phyloP scores from a whole-genome alignment of 2,113 vertebrate species.

The Phrynosoma blainvillii region DNA sequence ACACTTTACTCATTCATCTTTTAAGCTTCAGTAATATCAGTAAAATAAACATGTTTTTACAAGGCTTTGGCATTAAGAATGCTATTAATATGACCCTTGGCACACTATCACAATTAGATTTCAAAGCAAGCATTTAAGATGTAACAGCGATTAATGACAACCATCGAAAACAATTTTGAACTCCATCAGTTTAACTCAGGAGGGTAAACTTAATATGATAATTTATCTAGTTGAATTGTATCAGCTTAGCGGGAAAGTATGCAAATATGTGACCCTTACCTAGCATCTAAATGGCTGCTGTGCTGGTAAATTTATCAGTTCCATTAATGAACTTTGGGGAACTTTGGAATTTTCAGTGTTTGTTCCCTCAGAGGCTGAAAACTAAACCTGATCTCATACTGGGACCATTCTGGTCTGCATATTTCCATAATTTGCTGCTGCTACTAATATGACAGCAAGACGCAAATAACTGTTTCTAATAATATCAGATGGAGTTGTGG shows the following conservation, averaged over 20 bases:
- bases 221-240: constrained; percentile 95
- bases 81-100: constrained; percentile 95
- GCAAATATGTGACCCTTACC: constrained; percentile 99
- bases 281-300: constrained; percentile 94
- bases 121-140: constrained; percentile 93
- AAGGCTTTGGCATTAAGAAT: constrained; percentile 88
- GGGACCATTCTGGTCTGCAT: constrained; percentile 89
- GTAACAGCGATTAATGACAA: constrained; percentile 99
- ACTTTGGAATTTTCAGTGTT: constrained; percentile 93
- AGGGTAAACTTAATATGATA: constrained; percentile 99
- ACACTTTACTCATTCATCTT: constrained; percentile 75
- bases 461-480: constrained; percentile 99
- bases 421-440: constrained; percentile 98
- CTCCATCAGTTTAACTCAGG: constrained; percentile 99
- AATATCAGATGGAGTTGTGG: constrained; percentile 96
- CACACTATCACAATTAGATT: constrained; percentile 91
- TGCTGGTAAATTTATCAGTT: constrained; percentile 89
- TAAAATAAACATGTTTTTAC: constrained; percentile 82
- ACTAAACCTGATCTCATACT: constrained; percentile 94
- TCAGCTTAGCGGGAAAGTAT: constrained; percentile 95
- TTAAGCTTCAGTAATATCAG: constrained; percentile 71
- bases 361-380: constrained; percentile 93
- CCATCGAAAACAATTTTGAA: constrained; percentile 99
- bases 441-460: constrained; percentile 96
- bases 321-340: constrained; percentile 98